Percentiles rank a stretch among this genome's conserved stretches.
These are phyloP conservation scores for Periparus ater DNA, from an alignment of 2,797 vertebrate genomes.

Conservation along the genomic window DNA sequence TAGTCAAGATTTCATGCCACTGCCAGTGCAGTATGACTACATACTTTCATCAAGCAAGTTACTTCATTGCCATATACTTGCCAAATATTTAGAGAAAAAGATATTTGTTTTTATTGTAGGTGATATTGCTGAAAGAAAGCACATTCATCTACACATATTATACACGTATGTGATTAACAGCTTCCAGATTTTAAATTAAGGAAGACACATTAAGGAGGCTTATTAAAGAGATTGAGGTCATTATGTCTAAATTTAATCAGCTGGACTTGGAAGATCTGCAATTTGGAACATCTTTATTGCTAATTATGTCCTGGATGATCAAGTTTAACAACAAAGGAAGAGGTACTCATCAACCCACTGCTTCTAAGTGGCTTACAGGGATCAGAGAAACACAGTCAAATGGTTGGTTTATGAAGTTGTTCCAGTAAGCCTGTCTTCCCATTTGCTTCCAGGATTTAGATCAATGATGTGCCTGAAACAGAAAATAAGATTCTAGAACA, in stretches of 20 bases:
- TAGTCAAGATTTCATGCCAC: neutral
- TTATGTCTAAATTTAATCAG: neutral
- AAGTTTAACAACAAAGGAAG: slow-evolving; percentile 19
- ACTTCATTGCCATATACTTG: neutral
- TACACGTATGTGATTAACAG: neutral
- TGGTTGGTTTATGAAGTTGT: neutral
- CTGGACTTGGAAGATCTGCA: neutral
- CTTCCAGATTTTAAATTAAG: neutral
- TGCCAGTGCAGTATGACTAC: neutral
- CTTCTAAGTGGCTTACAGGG: neutral
- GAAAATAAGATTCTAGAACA: neutral
- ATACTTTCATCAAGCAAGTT: neutral
- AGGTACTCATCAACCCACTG: neutral
- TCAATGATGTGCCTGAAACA: neutral
- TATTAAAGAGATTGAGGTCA: neutral
- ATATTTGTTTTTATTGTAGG: neutral
- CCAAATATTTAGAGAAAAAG: neutral
- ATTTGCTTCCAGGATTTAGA: slow-evolving; percentile 11
- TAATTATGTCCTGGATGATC: slow-evolving; percentile 15
- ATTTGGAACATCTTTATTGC: slow-evolving; percentile 7
- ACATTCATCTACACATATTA: neutral
- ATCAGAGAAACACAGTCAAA: neutral
- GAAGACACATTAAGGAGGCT: neutral
- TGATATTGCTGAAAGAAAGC: neutral
- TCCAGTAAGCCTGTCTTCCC: neutral